Base-by-base conservation (phyloP, 1,140 invertebrate genomes). In the Trachymyrmex septentrionalis region DNA sequence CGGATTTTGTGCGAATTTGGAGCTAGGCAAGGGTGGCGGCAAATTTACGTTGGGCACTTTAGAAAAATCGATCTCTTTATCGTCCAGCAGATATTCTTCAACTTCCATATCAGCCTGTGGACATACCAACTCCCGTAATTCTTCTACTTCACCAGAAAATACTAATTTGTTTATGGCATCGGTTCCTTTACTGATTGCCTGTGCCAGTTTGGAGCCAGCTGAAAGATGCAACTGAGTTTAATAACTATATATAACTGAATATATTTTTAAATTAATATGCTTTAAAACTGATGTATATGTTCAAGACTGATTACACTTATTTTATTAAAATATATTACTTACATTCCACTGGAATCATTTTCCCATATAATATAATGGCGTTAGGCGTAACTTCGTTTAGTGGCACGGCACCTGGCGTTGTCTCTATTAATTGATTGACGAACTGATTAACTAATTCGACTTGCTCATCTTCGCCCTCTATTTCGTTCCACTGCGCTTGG, bases 401-500 rank as follows among this genome's bases (percentile, higher is more conserved):
- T 59, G 96, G 97, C 59, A 97, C 96, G 85, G 96, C 97, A 73
- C 97, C 97, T 61, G 96, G 97, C 34, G 96, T 97, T 90, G 96
- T 97, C 94, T 97, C 97, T 78, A 96, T 97, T 86, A 97, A 95
- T 93, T 97, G 97, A 92, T 96, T 97, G 48, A 97, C 96, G 82
- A 96, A 96, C 90, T 96, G 97, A 90, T 96, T 96, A 27, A 97
- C 93, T 44, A 95, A 94, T 88, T 96, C 95, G 30, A 95, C 93
- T 84, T 94, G 94, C 80, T 96, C 95, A 88, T 96, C 96, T 91
- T 97, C 97, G 61, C 95, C 95, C 71, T 96, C 96, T 81, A 97
- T 97, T 92, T 98, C 98, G 92, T 98, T 98, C 99, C 99, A 99
- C 84, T 99, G 98, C 34, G 98, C 98, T 95, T 99, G 98, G 95